Evolutionary conservation across 2,888 invertebrate genomes (phyloP).

Genomic region (Drosophila nigricruria): DNA sequence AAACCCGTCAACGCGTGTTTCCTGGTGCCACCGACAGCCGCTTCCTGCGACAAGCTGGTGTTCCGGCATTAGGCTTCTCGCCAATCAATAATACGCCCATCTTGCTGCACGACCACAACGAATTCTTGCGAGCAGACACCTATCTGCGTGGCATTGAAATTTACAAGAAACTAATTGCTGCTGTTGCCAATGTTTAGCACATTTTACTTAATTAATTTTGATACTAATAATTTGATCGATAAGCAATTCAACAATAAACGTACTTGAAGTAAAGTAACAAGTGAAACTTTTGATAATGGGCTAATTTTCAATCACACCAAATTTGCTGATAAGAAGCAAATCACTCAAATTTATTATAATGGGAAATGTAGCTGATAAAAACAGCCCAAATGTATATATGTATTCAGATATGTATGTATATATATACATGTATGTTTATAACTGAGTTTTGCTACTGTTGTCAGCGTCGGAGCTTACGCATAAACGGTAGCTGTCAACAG

Average conservation of each 20-base stretch:
- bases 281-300: constrained; percentile 23
- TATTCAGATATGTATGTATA: neutral
- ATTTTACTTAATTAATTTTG: neutral
- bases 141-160: constrained; percentile 94
- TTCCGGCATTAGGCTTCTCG: constrained; percentile 95
- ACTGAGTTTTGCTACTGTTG: neutral
- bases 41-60: constrained; percentile 91
- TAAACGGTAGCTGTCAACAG: neutral
- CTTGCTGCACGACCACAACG: constrained; percentile 95
- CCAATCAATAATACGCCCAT: constrained; percentile 94
- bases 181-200: constrained; percentile 21
- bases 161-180: constrained; percentile 85
- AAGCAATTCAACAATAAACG: constrained; percentile 6
- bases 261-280: neutral
- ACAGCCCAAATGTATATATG: neutral
- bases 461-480: neutral
- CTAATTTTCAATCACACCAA: constrained; percentile 33
- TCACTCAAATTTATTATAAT: constrained; percentile 12
- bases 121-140: constrained; percentile 91
- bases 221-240: constrained; percentile 3
- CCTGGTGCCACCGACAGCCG: constrained; percentile 96
- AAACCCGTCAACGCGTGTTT: constrained; percentile 90
- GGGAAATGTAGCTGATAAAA: constrained; percentile 6
- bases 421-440: neutral
- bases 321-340: constrained; percentile 32